Percentiles rank a stretch among this genome's conserved stretches.
Conservation (phyloP, 2,113 vertebrate genomes). For the Tragelaphus strepsiceros region DNA sequence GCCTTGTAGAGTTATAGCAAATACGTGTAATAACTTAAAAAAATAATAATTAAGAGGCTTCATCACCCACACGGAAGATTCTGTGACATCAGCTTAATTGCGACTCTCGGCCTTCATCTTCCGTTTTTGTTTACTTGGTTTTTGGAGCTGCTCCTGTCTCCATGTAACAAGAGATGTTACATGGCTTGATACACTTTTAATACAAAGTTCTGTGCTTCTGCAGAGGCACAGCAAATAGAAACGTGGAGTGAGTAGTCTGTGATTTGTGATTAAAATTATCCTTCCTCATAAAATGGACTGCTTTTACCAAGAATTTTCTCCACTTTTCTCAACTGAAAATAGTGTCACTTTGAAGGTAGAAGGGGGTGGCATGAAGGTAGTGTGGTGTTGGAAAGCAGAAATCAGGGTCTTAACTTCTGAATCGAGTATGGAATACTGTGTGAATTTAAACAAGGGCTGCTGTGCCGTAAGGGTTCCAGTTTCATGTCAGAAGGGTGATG, state of each 20-base stretch:
- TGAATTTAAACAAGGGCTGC: background rate
- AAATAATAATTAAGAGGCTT: background rate
- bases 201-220: background rate
- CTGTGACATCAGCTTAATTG: background rate
- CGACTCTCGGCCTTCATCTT: background rate
- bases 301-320: background rate
- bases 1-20: background rate
- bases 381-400: background rate
- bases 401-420: background rate
- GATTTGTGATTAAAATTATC: background rate
- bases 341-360: background rate
- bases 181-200: background rate
- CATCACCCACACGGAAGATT: background rate
- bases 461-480: background rate
- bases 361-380: background rate
- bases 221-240: background rate
- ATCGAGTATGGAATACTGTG: background rate
- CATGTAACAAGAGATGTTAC: background rate
- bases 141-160: background rate
- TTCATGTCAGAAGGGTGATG: background rate
- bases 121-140: background rate
- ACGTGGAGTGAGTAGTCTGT: background rate
- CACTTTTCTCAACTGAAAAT: background rate
- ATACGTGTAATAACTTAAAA: background rate
- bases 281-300: background rate